phyloP scores from a whole-genome alignment of 2,797 vertebrate genomes.

The Varecia variegata region DNA sequence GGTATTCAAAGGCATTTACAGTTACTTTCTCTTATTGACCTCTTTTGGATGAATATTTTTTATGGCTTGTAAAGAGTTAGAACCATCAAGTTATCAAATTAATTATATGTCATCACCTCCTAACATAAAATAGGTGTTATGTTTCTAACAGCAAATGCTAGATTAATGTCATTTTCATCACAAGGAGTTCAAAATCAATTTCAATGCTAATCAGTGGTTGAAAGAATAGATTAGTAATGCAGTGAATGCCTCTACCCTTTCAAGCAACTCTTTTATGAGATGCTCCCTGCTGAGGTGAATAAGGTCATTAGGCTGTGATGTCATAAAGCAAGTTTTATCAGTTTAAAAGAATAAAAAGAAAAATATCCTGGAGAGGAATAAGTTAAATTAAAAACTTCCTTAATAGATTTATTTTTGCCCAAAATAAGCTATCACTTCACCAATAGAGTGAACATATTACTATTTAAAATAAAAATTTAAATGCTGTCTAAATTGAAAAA shows the following conservation, averaged over 20 bases:
- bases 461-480: background rate
- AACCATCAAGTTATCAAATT: slow-evolving; percentile 78
- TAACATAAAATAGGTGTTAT: slow-evolving; percentile 79
- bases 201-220: slow-evolving; percentile 84
- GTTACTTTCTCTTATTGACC: slow-evolving; percentile 51
- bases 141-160: slow-evolving; percentile 80
- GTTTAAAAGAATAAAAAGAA: background rate
- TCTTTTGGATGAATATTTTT: slow-evolving; percentile 62
- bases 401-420: background rate
- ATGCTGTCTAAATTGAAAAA: background rate
- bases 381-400: background rate
- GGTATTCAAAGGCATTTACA: slow-evolving; percentile 51
- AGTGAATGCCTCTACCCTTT: slow-evolving; percentile 81
- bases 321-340: slow-evolving; percentile 24
- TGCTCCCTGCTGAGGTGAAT: slow-evolving; percentile 72
- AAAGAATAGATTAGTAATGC: slow-evolving; percentile 82
- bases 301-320: slow-evolving; percentile 56
- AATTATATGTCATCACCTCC: slow-evolving; percentile 79
- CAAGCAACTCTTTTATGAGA: slow-evolving; percentile 61
- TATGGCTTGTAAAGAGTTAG: slow-evolving; percentile 58
- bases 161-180: slow-evolving; percentile 83
- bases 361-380: background rate
- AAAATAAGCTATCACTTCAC: background rate
- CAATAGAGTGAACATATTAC: fast-evolving
- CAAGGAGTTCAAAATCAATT: slow-evolving; percentile 82